Conservation (phyloP, 2,113 vertebrate genomes). For the Silurus asotus region DNA sequence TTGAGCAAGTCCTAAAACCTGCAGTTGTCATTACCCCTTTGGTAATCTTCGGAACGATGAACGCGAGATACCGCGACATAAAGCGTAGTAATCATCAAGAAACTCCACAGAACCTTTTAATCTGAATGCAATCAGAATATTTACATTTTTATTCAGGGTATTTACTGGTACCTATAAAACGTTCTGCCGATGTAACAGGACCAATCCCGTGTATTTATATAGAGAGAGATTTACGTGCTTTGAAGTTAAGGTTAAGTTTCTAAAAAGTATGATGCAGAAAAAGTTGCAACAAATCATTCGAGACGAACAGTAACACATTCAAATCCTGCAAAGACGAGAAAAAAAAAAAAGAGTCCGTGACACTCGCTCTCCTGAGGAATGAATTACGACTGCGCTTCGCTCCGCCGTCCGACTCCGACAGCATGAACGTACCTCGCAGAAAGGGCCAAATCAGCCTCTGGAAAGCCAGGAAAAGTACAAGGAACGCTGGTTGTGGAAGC, state of each 20-base stretch:
- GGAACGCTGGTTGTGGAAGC: conserved; percentile 59
- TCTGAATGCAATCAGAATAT: background rate
- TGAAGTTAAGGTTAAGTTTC: background rate
- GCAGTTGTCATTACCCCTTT: background rate
- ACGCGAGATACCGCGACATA: background rate
- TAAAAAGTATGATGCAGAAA: background rate
- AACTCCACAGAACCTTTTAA: background rate
- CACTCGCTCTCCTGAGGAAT: conserved; percentile 30
- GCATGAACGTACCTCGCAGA: conserved; percentile 68
- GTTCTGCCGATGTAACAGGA: background rate
- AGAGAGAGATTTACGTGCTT: background rate
- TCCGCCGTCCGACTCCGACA: conserved; percentile 5
- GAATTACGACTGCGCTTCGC: conserved; percentile 44
- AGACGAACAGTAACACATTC: background rate
- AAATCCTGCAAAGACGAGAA: background rate
- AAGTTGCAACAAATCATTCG: background rate
- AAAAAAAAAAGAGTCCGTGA: conserved; percentile 27
- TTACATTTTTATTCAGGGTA: background rate
- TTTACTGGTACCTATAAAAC: background rate
- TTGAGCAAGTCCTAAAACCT: conserved; percentile 12
- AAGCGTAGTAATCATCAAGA: too few species aligned
- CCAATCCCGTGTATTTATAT: background rate
- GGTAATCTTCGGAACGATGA: background rate
- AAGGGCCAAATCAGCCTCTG: conserved; percentile 61
- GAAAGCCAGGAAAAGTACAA: conserved; percentile 62